phyloP scores from a whole-genome alignment of 2,888 invertebrate species.

The Cantharis flavilabris region DNA sequence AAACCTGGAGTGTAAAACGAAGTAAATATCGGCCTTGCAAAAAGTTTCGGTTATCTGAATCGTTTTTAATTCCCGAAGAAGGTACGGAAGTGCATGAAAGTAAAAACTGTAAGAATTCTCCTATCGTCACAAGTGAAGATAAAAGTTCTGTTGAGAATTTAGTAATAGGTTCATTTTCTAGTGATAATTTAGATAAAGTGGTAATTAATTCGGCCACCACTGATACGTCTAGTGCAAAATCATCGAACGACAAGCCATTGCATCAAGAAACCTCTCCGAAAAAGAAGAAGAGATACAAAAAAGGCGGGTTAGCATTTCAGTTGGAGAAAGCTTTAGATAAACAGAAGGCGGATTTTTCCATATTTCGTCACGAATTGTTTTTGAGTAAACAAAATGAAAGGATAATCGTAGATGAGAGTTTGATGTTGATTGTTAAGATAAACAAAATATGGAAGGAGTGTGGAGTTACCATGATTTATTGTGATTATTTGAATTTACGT shows the following conservation, averaged over 20 bases:
- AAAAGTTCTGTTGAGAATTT: not conserved
- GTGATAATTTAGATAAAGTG: not conserved
- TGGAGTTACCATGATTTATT: constrained; percentile 39
- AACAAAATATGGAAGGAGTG: constrained; percentile 40
- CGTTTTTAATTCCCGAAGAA: not conserved
- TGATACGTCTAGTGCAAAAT: not conserved
- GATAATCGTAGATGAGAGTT: constrained; percentile 46
- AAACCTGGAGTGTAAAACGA: not conserved
- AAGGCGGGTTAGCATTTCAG: constrained; percentile 57
- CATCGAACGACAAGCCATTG: constrained; percentile 3
- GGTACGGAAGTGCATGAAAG: not conserved
- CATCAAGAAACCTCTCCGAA: constrained; percentile 38
- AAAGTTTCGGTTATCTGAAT: not conserved
- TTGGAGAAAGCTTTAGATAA: constrained; percentile 56
- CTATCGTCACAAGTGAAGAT: not conserved
- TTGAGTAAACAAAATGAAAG: constrained; percentile 57
- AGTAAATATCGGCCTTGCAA: not conserved
- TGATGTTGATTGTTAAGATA: constrained; percentile 34
- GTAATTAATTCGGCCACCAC: not conserved
- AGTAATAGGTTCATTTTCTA: not conserved
- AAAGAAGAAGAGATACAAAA: constrained; percentile 55
- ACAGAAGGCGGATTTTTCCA: constrained; percentile 55
- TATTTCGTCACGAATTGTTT: constrained; percentile 63
- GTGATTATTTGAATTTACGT: constrained; percentile 17
- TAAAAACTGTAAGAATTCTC: not conserved